Percentiles rank a stretch among this genome's conserved stretches.
phyloP scores from a whole-genome alignment of 2,113 vertebrate species.

The Sylvietta virens region DNA sequence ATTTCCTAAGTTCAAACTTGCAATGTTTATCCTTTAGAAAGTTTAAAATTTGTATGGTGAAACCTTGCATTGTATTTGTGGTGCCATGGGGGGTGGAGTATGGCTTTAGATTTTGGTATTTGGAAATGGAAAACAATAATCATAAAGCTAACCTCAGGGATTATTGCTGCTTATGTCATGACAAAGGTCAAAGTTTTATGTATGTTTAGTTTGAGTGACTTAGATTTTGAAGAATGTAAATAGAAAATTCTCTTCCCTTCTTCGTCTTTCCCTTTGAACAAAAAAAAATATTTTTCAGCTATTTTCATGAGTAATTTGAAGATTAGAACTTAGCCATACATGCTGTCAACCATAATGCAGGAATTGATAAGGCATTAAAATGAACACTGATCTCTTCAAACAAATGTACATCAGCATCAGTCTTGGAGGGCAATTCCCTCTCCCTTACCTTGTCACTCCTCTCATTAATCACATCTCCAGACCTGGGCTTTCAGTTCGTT shows the following conservation, averaged over 20 bases:
- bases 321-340: neutral
- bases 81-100: neutral
- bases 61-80: neutral
- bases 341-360: neutral
- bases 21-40: neutral
- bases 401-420: rapidly evolving
- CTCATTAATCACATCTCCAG: neutral
- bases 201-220: neutral
- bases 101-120: neutral
- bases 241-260: neutral
- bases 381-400: neutral
- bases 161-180: neutral
- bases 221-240: neutral
- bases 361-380: neutral
- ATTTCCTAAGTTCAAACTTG: neutral
- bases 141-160: neutral
- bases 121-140: neutral
- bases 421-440: neutral
- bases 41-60: neutral
- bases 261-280: neutral
- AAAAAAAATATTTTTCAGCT: neutral
- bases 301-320: neutral
- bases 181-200: neutral
- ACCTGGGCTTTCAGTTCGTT: neutral
- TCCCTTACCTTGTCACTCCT: neutral